phyloP scores from a whole-genome alignment of 2,888 invertebrate genomes.

The Leptura quadrifasciata region DNA sequence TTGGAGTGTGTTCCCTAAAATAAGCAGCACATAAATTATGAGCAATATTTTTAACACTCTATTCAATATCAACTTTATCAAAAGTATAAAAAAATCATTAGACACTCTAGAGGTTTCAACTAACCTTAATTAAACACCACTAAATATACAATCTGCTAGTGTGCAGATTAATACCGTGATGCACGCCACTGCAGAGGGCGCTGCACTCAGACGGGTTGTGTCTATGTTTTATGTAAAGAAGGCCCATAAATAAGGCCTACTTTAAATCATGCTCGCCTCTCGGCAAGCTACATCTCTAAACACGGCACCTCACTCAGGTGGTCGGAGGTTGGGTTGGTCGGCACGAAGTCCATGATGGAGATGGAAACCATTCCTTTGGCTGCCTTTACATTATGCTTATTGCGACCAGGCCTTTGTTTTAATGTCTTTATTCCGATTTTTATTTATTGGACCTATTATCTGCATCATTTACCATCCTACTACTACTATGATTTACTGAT shows the following conservation, averaged over 20 bases:
- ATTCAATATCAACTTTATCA: not conserved
- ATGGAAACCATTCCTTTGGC: constrained; percentile 57
- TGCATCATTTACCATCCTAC: constrained; percentile 62
- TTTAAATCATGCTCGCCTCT: constrained; percentile 72
- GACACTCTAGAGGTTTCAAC: not conserved
- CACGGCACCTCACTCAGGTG: constrained; percentile 71
- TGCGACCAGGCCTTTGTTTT: constrained; percentile 68
- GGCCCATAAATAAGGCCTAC: constrained; percentile 71
- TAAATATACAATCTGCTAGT: not conserved
- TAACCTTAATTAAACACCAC: not conserved
- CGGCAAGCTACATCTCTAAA: constrained; percentile 69
- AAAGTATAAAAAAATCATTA: not conserved
- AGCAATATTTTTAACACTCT: too few species aligned
- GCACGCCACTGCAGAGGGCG: constrained; percentile 70
- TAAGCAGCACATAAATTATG: too few species aligned
- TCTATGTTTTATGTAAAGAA: constrained; percentile 73
- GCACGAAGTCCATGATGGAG: constrained; percentile 64
- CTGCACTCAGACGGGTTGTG: constrained; percentile 70
- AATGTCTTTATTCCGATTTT: constrained; percentile 72
- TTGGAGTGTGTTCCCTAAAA: too few species aligned
- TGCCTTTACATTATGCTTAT: constrained; percentile 68
- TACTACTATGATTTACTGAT: constrained; percentile 38
- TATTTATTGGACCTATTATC: constrained; percentile 69
- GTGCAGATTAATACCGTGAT: not conserved
- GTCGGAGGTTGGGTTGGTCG: constrained; percentile 63